These are phyloP conservation scores for Ailuropoda melanoleuca DNA, from an alignment of 2,113 vertebrate species.

Conservation along the genomic window DNA sequence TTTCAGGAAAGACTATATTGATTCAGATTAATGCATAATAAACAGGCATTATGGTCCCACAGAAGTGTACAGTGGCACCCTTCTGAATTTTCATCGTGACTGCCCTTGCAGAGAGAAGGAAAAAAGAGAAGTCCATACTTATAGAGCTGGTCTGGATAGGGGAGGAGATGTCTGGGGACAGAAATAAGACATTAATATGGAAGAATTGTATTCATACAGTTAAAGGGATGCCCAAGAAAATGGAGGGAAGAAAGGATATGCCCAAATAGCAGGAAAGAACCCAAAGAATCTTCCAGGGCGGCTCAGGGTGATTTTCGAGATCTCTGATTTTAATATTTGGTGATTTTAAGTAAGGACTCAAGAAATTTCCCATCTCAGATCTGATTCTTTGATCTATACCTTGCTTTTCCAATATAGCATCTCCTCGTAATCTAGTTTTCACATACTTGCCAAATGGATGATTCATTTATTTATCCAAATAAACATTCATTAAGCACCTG, in stretches of 20 bases:
- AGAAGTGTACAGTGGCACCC: constrained; percentile 8
- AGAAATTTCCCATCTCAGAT: neutral
- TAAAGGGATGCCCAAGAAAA: neutral
- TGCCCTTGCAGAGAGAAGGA: neutral
- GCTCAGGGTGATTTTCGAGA: constrained; percentile 35
- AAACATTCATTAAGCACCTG: neutral
- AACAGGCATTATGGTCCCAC: constrained; percentile 47
- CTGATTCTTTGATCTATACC: neutral
- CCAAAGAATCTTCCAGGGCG: neutral
- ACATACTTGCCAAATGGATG: neutral
- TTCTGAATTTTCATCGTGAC: constrained; percentile 19
- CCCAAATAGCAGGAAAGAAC: constrained; percentile 26
- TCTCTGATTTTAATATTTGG: constrained; percentile 7
- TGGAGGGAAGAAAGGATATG: constrained; percentile 5
- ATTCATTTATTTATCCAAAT: neutral
- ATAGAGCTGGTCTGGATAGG: neutral
- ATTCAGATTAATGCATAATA: constrained; percentile 64
- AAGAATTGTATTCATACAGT: neutral
- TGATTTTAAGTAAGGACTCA: constrained; percentile 35
- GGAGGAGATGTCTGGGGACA: neutral
- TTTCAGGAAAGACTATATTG: constrained; percentile 59
- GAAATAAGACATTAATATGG: neutral
- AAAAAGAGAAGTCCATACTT: neutral
- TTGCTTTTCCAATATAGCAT: constrained; percentile 19
- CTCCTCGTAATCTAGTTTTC: constrained; percentile 28